Evolutionary conservation across 2,797 vertebrate genomes (phyloP), one percentile per base, ranked within the genome.

Genomic region (Chlorospingus semifuscus): DNA sequence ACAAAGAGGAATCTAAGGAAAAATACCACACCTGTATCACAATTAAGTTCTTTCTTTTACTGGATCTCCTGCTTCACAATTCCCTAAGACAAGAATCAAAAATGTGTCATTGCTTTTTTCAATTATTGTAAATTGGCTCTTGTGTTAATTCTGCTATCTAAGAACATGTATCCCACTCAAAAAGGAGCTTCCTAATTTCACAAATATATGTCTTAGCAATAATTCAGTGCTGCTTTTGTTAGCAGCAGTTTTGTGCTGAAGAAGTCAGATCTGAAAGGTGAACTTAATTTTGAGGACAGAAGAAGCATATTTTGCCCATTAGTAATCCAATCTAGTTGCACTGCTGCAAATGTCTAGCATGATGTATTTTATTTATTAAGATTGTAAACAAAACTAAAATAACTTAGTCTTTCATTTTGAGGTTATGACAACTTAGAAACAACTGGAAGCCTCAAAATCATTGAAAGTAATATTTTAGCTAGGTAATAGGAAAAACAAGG

Each of bases 241-340:
- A 42, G 64, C 16, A 4, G 21, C 18, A 66, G 57, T 88, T 93
- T 94, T 80, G 26, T 94, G 50, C 64, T 65, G 39, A 57, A 87
- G 34, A 94, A 70, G 55, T 80, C 61, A 87, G 50, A 74, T 56
- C 26, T 57, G 53, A 81, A 94, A 90, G 70, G 57, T 95, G 91
- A 92, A 50, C 21, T 87, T 93, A 57, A 90, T 87, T 70, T 89
- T 64, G 55, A 83, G 78, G 36, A 89, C 59, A 91, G 59, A 81
- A 87, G 77, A 37, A 68, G 44, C 39, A 87, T 41, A 18, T 61
- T 41, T 47, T 56, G 44, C 19, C 75, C 24, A 9, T 91, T 57
- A 82, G 30, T 75, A 97, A 90, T 91, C 57, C n/a, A 85, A 87
- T 91, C 68, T 42, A 37, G 27, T 80, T 87, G 87, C 11, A 63